A percentile compares a stretch with the other conserved stretches of the same genome.
Conservation (phyloP, 2,113 vertebrate genomes). For the Mus spicilegus region DNA sequence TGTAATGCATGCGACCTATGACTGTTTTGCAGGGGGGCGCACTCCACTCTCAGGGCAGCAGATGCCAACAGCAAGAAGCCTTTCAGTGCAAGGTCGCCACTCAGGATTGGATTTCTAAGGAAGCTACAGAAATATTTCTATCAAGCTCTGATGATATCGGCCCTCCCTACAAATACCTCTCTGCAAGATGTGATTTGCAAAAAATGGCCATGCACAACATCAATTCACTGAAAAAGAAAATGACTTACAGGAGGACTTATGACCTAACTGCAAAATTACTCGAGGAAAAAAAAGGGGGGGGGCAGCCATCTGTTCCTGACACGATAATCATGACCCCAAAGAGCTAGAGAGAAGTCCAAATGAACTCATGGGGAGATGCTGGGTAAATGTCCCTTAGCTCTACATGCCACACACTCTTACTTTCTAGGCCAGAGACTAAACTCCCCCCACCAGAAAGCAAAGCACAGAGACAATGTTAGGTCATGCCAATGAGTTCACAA, state of each 20-base stretch:
- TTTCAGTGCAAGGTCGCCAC: constrained; percentile 18
- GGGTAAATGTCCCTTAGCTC: background rate
- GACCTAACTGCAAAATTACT: constrained; percentile 47
- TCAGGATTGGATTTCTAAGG: constrained; percentile 55
- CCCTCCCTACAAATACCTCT: background rate
- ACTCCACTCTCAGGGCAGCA: background rate
- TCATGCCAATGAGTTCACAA: background rate
- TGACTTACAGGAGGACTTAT: constrained; percentile 26
- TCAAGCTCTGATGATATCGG: constrained; percentile 68
- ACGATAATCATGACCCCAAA: background rate
- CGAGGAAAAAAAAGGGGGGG: background rate
- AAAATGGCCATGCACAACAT: constrained; percentile 37
- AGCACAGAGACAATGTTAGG: background rate
- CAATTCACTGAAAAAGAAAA: constrained; percentile 58
- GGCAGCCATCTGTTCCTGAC: background rate
- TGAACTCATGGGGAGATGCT: constrained; percentile 14
- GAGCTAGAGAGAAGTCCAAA: constrained; percentile 2
- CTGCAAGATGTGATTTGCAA: constrained; percentile 47
- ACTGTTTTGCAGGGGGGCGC: background rate
- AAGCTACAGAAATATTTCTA: constrained; percentile 60
- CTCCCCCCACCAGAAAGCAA: background rate
- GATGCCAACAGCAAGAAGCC: background rate
- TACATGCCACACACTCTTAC: background rate
- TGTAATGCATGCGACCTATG: background rate
- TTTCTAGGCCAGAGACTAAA: background rate